A percentile compares a stretch with the other conserved stretches of the same genome.
Conservation (phyloP, 2,113 vertebrate species). For the mouse (Mus musculus) region GRCm39 chr14:30865501-30866000, state of each 20-base stretch:
- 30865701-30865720: background rate
- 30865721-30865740: background rate
- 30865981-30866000: too few relatives aligned
- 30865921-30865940: too few relatives aligned
- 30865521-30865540: slow-evolving; percentile 91
- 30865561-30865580: slow-evolving; percentile 87
- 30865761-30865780: too few relatives aligned
- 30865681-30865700: background rate
- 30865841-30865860: background rate
- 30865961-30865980: too few relatives aligned
- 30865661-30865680: background rate
- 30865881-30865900: background rate
- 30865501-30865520: slow-evolving; percentile 89
- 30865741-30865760: background rate
- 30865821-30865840: background rate
- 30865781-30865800: background rate
- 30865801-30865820: background rate
- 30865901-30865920: background rate
- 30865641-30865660: slow-evolving; percentile 86
- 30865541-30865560: slow-evolving; percentile 89
- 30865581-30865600: slow-evolving; percentile 97
- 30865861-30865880: background rate
- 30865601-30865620: slow-evolving; percentile 89
- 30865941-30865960: too few relatives aligned
- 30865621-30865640: slow-evolving; percentile 88